Evolutionary conservation across 2,113 vertebrate genomes (phyloP).

Genomic region (Phyllostomus hastatus): DNA sequence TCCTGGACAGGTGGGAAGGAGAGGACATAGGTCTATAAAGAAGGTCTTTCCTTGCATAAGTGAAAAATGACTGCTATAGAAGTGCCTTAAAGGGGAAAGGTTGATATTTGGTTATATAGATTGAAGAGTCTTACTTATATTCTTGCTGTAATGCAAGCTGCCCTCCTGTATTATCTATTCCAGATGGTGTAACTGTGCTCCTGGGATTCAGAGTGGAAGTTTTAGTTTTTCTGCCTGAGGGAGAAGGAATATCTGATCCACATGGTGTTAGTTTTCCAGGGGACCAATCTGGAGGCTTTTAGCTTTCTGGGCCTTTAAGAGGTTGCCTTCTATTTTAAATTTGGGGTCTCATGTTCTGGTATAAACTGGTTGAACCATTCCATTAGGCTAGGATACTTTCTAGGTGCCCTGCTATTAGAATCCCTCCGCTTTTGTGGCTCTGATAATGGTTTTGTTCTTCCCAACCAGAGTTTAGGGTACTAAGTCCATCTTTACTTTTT

Average conservation of each 20-base stretch:
- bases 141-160: background rate
- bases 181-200: background rate
- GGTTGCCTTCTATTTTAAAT: constrained; percentile 13
- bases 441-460: background rate
- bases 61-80: constrained; percentile 16
- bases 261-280: background rate
- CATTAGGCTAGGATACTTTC: background rate
- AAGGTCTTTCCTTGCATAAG: background rate
- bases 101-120: background rate
- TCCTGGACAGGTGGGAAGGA: background rate
- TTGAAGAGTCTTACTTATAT: background rate
- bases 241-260: background rate
- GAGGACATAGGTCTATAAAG: background rate
- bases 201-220: background rate
- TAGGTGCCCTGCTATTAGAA: background rate
- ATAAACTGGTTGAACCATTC: background rate
- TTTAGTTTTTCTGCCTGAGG: background rate
- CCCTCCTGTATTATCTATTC: background rate
- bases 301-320: constrained; percentile 1
- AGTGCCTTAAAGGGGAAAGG: background rate
- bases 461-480: background rate
- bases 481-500: background rate
- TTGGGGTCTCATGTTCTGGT: background rate
- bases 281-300: background rate
- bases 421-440: background rate